A percentile compares a stretch with the other conserved stretches of the same genome.
Conservation (phyloP, 2,113 vertebrate species). For the Leucosticte australis region DNA sequence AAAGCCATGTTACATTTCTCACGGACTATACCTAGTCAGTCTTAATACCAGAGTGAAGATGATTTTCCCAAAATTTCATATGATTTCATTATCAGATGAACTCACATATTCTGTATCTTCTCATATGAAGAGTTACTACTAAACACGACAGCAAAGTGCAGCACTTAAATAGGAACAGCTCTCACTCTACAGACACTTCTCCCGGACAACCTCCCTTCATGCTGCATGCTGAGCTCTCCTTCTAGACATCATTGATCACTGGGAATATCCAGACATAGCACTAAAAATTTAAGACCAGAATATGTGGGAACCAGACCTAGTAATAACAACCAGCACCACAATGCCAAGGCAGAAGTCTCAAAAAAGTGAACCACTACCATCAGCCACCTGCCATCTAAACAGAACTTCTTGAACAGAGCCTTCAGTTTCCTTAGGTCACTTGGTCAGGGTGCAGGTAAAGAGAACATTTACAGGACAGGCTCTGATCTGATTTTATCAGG, state of each 20-base stretch:
- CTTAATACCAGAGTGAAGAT: neutral
- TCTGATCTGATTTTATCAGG: neutral
- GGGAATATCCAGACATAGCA: neutral
- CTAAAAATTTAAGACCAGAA: neutral
- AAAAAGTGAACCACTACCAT: neutral
- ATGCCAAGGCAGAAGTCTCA: neutral
- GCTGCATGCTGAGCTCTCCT: neutral
- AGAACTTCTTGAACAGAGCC: neutral
- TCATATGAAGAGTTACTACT: neutral
- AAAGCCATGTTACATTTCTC: neutral
- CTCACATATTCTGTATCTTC: neutral
- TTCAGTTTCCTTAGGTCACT: neutral
- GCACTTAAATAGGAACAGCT: neutral
- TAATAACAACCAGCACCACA: neutral
- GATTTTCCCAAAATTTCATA: neutral
- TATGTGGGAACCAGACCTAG: neutral
- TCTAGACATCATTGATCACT: neutral
- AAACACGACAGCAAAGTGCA: neutral
- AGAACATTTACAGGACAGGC: fast-evolving
- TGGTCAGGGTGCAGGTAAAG: neutral
- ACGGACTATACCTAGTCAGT: neutral
- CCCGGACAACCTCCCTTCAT: neutral
- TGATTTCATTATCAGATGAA: neutral
- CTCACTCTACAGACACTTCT: neutral
- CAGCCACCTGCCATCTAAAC: neutral